Evolutionary conservation across 1,140 invertebrate species (phyloP), one percentile per base, ranked within the genome.

Genomic region (Chionoecetes opilio): DNA sequence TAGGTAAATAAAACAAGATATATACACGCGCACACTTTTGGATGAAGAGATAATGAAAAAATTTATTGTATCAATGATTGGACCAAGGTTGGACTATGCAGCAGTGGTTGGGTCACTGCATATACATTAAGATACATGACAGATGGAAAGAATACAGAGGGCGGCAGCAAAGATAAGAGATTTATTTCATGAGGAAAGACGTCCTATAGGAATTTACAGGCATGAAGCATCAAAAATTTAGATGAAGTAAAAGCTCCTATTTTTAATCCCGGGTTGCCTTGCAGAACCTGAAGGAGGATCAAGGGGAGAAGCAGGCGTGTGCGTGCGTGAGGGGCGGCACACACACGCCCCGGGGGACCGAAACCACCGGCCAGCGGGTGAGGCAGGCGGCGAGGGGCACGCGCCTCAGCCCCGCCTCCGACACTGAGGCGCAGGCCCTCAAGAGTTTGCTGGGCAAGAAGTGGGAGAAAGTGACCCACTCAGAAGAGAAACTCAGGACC

Each of bases 251-350:
- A 75, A 75, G 63, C 21, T 5, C 26, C 21, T 75, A 8, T 17
- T 26, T n/a, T 75, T 75, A 75, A n/a, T n/a, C 21, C 26, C 26
- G n/a, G 21, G n/a, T 34, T 82, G 37, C 63, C n/a, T 93, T 93
- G 5, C 92, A 93, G 92, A 93, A 11, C 8, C 31, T 93, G 34
- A 82, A 53, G 84, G 37, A 93, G 92, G 84, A 93, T 6, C n/a
- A 46, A 41, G 46, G 38, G 34, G 84, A 75, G n/a, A 75, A 0
- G 63, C 26, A n/a, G 63, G 63, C 34, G 34, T 93, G 92, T 93
- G 32, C 9, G 5, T 84, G 82, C n/a, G 29, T 14, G 32, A 85
- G 75, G n/a, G 41, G 82, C 9, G 41, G 82, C 9, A 35, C 75
- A 53, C 31, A 1, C 21, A 35, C 82, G 2, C 14, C 37, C n/a